phyloP scores from a whole-genome alignment of 2,888 invertebrate species.

The Cybosia mesomella region DNA sequence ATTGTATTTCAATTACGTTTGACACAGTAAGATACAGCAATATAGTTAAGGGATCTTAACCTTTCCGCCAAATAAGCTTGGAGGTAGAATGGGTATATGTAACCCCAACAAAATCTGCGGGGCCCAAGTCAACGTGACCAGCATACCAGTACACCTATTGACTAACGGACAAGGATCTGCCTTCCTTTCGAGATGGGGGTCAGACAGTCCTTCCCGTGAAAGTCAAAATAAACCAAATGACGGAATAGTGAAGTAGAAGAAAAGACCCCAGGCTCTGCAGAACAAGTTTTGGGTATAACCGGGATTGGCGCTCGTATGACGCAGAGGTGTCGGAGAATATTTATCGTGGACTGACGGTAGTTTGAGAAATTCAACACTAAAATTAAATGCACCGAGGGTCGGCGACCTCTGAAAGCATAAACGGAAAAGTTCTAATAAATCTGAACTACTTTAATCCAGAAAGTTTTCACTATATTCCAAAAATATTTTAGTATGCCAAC shows the following conservation, averaged over 20 bases:
- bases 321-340: conserved; percentile 6
- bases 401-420: conserved; percentile 22
- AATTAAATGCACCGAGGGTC: conserved; percentile 30
- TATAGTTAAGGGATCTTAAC: conserved; percentile 15
- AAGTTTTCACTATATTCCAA: conserved; percentile 26
- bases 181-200: too few relatives aligned
- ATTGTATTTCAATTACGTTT: background rate
- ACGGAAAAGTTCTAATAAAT: conserved; percentile 41
- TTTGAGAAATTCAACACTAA: conserved; percentile 21
- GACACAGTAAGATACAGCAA: too few relatives aligned
- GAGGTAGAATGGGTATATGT: background rate
- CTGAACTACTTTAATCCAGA: conserved; percentile 31
- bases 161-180: too few relatives aligned
- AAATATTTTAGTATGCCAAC: conserved; percentile 33
- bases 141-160: too few relatives aligned
- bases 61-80: background rate
- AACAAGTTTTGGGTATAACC: too few relatives aligned
- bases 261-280: too few relatives aligned
- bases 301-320: too few relatives aligned
- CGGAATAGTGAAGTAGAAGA: too few relatives aligned
- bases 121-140: background rate
- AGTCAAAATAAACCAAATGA: background rate
- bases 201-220: background rate
- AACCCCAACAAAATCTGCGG: background rate
- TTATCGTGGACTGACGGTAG: conserved; percentile 9